phyloP scores from a whole-genome alignment of 2,888 invertebrate species.

The Himalopsyche anomala region DNA sequence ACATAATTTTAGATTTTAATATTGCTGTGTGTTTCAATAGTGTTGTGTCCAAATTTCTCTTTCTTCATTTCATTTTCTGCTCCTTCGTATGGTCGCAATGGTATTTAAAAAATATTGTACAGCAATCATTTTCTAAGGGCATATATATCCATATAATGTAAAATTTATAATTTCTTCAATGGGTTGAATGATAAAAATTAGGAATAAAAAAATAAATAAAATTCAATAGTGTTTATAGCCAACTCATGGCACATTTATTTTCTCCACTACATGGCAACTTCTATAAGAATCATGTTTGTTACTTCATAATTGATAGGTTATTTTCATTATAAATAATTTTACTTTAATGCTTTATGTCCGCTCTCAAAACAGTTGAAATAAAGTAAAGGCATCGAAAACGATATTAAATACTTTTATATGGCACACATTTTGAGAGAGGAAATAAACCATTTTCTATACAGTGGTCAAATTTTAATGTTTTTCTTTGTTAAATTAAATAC shows the following conservation, averaged over 20 bases:
- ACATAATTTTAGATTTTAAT: not conserved
- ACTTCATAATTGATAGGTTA: constrained; percentile 68
- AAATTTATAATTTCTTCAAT: not conserved
- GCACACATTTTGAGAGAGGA: constrained; percentile 46
- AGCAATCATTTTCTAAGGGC: too few relatives aligned
- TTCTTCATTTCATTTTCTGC: too few relatives aligned
- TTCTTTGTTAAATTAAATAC: constrained; percentile 77
- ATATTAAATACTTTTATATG: constrained; percentile 17
- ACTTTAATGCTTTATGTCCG: constrained; percentile 67
- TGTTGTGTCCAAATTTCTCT: too few relatives aligned
- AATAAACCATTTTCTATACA: constrained; percentile 54
- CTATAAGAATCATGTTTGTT: constrained; percentile 79
- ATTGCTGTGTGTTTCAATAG: too few relatives aligned
- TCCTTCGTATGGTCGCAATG: too few relatives aligned
- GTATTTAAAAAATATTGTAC: too few relatives aligned
- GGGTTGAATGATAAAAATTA: not conserved
- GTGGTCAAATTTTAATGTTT: constrained; percentile 62
- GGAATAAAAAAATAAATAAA: constrained; percentile 12
- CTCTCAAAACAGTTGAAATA: constrained; percentile 47
- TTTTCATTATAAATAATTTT: constrained; percentile 75
- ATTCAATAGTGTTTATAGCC: constrained; percentile 61
- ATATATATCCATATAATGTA: too few relatives aligned
- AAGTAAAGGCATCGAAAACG: not conserved
- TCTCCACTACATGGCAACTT: constrained; percentile 79
- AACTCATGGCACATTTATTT: constrained; percentile 78